phyloP scores from a whole-genome alignment of 2,888 invertebrate species.

The Phymatocera aterrima region DNA sequence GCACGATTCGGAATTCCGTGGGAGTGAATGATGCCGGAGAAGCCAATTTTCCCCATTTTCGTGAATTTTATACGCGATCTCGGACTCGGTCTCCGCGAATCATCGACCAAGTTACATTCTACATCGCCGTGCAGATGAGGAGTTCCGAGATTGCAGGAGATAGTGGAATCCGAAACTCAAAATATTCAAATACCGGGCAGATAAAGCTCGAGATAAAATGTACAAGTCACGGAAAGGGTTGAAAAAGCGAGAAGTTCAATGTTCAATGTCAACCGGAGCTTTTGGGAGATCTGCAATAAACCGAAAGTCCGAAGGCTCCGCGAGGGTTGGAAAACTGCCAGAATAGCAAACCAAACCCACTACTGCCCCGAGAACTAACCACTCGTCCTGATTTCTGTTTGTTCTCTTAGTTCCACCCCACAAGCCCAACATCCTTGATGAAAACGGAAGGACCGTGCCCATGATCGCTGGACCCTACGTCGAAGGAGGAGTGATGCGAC shows the following conservation, averaged over 20 bases:
- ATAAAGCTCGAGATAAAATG: no score
- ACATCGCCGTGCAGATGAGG: no score
- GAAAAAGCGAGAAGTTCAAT: neutral
- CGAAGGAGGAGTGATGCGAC: constrained; percentile 83
- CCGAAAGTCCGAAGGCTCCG: neutral
- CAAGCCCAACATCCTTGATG: constrained; percentile 85
- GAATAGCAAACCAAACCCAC: constrained; percentile 6
- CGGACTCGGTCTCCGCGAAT: no score
- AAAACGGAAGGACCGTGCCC: constrained; percentile 80
- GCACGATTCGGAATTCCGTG: no score
- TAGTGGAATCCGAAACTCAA: no score
- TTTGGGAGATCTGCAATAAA: neutral
- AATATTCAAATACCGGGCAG: no score
- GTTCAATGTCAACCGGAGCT: neutral
- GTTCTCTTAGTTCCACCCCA: constrained; percentile 83
- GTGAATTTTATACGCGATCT: no score
- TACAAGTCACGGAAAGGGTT: no score
- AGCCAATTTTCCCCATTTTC: no score
- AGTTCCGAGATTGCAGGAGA: no score
- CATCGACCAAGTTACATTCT: no score
- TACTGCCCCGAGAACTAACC: constrained; percentile 3
- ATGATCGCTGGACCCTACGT: constrained; percentile 84
- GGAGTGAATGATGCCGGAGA: no score
- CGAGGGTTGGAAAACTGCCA: neutral
- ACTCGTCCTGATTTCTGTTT: constrained; percentile 53